Base-by-base conservation (phyloP, 1,140 invertebrate genomes). In the Drosophila miranda region DNA sequence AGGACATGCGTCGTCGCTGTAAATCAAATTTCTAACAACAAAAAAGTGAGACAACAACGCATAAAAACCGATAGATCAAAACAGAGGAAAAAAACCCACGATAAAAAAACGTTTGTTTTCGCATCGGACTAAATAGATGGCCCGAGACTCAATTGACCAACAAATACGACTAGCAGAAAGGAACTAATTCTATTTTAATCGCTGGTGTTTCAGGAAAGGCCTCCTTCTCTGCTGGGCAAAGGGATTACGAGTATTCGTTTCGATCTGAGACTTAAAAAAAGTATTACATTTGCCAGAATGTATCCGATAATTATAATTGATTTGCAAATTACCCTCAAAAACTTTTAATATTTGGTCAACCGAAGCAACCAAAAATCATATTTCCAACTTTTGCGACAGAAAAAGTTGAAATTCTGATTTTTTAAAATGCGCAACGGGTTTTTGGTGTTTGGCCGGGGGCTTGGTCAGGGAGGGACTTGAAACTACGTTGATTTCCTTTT, bases 11-110 rank as follows among this genome's bases (percentile, higher is more conserved):
- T 50, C 55, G 67, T 49, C 66, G 48, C 43, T 55, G 46, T 74
- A 82, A 81, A 82, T 82, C 78, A 82, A 82, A 82, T 64, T 54
- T 44, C 64, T 34, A 48, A 48, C 49, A 62, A 42, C 48, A 48
- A 67, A 55, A 55, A 42, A 55, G 26, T 43, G 26, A 45, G 11
- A 38, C 34, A 38, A 38, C 9, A 13, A 4, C 11, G 4, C 13
- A 42, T 7, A 53, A 54, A 61, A 23, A 13, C 28, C 43, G 46
- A 28, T 14, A 41, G 19, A 30, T 26, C 21, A 14, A 16, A 16
- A 8, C 16, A 11, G 4, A 2, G 21, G 53, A 46, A 53, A 28
- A 30, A 21, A 44, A 19, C 9, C 6, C 16, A 19, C 14, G 8
- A 30, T 41, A 11, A 41, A 53, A 63, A 63, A 44, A 67, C 46